phyloP scores from a whole-genome alignment of 2,888 invertebrate species.

The Hanleya hanleyi region DNA sequence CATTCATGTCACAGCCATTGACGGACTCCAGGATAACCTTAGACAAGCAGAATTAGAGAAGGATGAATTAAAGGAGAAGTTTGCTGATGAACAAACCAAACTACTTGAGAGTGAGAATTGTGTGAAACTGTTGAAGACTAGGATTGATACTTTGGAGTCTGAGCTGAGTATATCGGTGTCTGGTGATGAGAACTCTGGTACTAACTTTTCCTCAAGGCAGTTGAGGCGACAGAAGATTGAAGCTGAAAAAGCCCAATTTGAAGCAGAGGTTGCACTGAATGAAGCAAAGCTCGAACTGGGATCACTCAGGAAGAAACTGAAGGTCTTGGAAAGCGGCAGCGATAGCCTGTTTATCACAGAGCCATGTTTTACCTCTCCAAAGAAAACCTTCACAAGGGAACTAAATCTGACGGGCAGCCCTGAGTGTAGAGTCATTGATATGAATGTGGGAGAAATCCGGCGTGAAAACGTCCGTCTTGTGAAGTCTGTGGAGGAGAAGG shows the following conservation, averaged over 20 bases:
- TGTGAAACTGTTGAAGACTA: neutral
- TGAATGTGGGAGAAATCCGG: no score
- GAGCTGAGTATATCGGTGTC: no score
- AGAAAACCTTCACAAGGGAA: neutral
- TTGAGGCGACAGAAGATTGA: constrained; percentile 32
- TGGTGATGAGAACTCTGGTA: neutral
- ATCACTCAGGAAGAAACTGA: neutral
- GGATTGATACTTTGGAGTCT: neutral
- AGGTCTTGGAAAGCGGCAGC: neutral
- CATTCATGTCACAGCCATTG: no score
- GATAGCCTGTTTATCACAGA: neutral
- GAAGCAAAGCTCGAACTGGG: neutral
- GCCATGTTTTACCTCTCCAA: neutral
- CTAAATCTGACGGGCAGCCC: neutral
- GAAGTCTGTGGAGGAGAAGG: constrained; percentile 6
- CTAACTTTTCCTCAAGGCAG: neutral
- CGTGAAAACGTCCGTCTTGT: neutral
- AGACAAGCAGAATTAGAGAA: neutral
- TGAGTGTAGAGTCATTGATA: neutral
- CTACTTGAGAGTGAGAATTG: neutral
- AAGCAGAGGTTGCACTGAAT: constrained; percentile 25
- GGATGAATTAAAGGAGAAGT: neutral
- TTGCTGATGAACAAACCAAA: neutral
- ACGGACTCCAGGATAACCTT: neutral
- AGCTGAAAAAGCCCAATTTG: constrained; percentile 38